phyloP scores from a whole-genome alignment of 2,888 invertebrate species.

The Eupsilia transversa region DNA sequence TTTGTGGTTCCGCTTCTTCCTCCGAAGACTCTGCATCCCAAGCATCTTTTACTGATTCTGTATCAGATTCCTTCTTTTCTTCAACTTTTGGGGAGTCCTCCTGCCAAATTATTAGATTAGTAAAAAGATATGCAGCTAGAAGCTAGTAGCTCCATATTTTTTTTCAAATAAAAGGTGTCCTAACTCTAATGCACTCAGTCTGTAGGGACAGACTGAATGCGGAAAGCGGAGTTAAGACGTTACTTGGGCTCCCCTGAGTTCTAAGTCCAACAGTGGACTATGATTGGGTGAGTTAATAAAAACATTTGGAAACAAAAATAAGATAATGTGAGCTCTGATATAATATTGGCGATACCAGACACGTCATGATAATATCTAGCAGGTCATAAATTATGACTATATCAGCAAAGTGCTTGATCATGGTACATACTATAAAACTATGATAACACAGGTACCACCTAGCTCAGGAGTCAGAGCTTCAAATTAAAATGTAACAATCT shows the following conservation, averaged over 20 bases:
- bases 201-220: background rate
- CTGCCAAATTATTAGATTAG: conserved; percentile 57
- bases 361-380: conserved; percentile 6
- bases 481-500: too few species aligned
- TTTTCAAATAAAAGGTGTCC: too few species aligned
- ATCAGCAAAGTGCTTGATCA: background rate
- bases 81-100: conserved; percentile 76
- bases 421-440: background rate
- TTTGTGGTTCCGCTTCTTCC: conserved; percentile 82
- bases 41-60: conserved; percentile 93
- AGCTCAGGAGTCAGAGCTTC: too few species aligned
- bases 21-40: conserved; percentile 95
- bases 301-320: background rate
- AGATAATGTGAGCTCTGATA: conserved; percentile 18
- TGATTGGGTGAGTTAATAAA: background rate
- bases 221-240: background rate
- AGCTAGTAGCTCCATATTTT: too few species aligned
- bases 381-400: conserved; percentile 22
- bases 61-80: conserved; percentile 83
- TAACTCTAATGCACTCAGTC: too few species aligned
- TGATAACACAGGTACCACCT: too few species aligned
- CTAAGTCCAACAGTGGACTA: background rate
- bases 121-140: background rate
- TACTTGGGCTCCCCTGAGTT: too few species aligned
- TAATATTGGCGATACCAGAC: background rate